phyloP scores from a whole-genome alignment of 1,140 invertebrate genomes.

The Pachyrhynchus sulphureomaculatus region DNA sequence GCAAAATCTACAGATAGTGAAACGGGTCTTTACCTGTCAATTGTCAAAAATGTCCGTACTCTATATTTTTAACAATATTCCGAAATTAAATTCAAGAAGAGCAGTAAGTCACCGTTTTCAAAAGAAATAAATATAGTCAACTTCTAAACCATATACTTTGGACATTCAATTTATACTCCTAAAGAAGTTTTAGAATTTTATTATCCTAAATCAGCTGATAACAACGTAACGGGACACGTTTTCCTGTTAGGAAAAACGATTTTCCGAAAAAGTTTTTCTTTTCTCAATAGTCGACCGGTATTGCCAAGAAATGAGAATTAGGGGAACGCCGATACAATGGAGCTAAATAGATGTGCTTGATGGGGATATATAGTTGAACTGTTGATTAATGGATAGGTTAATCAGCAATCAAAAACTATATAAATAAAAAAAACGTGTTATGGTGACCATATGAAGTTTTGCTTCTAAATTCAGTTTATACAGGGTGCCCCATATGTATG shows the following conservation, averaged over 20 bases:
- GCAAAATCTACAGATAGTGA: too few species aligned
- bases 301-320: slow-evolving; percentile 2
- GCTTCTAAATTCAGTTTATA: too few species aligned
- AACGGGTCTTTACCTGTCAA: too few species aligned
- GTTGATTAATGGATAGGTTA: too few species aligned
- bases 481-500: too few species aligned
- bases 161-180: slow-evolving; percentile 12
- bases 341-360: slow-evolving; percentile 7
- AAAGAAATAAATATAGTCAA: not conserved
- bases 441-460: too few species aligned
- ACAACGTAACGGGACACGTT: slow-evolving; percentile 13
- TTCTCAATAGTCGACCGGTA: slow-evolving; percentile 1
- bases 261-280: slow-evolving; percentile 19
- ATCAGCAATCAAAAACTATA: too few species aligned
- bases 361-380: not conserved
- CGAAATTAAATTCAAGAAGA: not conserved
- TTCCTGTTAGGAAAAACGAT: slow-evolving; percentile 18
- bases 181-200: slow-evolving; percentile 14
- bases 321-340: slow-evolving; percentile 13
- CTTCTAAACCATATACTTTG: slow-evolving; percentile 6
- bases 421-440: too few species aligned
- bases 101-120: not conserved
- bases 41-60: too few species aligned
- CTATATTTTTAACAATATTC: too few species aligned
- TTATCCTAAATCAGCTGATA: slow-evolving; percentile 20